These are phyloP conservation scores for Halocaridina rubra DNA, from an alignment of 2,888 invertebrate species.

Conservation along the genomic window DNA sequence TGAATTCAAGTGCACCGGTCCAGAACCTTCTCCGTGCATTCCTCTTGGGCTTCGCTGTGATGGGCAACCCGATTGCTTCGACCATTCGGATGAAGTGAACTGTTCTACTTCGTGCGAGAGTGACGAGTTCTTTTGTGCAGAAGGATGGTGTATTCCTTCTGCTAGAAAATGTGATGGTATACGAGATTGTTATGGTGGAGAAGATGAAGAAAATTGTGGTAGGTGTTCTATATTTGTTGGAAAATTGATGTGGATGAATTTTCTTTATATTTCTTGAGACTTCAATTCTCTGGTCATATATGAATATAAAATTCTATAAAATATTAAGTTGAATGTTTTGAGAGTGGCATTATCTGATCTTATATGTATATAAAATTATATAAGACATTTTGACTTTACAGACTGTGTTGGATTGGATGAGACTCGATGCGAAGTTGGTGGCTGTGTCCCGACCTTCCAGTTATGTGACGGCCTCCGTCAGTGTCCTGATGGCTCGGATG, in stretches of 20 bases:
- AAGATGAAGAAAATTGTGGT: slow-evolving; percentile 62
- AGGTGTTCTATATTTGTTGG: neutral
- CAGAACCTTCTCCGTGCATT: slow-evolving; percentile 28
- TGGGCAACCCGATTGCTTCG: slow-evolving; percentile 59
- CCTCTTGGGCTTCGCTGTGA: slow-evolving; percentile 51
- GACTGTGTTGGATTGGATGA: slow-evolving; percentile 46
- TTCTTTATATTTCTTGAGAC: neutral
- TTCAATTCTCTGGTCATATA: neutral
- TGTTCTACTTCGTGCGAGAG: slow-evolving; percentile 12
- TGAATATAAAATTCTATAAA: neutral
- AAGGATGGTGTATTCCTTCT: slow-evolving; percentile 74
- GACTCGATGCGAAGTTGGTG: slow-evolving; percentile 70
- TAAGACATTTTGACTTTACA: no score
- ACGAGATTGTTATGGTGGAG: slow-evolving; percentile 65
- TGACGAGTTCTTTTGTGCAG: slow-evolving; percentile 74
- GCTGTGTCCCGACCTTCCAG: slow-evolving; percentile 72
- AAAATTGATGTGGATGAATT: neutral
- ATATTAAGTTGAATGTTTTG: neutral
- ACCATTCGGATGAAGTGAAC: slow-evolving; percentile 59
- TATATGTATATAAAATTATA: neutral
- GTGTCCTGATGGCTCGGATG: slow-evolving; percentile 76
- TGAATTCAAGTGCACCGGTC: slow-evolving; percentile 49
- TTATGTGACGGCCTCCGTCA: slow-evolving; percentile 75
- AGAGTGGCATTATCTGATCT: neutral
- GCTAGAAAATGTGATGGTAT: slow-evolving; percentile 67